Base-by-base conservation (phyloP, 2,888 invertebrate genomes). In the Clitarchus hookeri region DNA sequence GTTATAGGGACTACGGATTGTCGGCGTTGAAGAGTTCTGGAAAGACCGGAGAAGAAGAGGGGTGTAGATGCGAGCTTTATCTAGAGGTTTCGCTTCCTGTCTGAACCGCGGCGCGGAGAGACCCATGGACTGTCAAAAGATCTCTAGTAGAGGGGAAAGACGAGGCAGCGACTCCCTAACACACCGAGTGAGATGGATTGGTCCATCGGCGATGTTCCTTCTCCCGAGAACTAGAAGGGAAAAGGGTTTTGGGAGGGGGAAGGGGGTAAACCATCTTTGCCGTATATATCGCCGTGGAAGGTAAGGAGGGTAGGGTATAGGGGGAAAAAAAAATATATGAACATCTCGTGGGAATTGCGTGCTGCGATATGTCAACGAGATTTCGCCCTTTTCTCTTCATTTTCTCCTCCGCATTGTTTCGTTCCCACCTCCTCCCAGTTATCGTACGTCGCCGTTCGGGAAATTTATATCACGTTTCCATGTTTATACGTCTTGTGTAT, bases 361-460 rank as follows among this genome's bases (percentile, higher is more conserved):
- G 82, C 82, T 44, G 27, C 82, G 82, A 82, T 82, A 82, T 82
- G 82, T 82, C 82, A 82, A 44, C 36, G 44, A 82, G 82, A 82
- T 82, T 82, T 82, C 82, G 36, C 44, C 36, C 82, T 82, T 65
- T 65, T 65, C 65, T 65, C 65, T 65, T 65, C 65, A 65, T 65
- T 65, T 65, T 65, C 65, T 65, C 65, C 65, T 65, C 65, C 12
- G 12, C 65, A 65, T 65, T 65, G 65, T 65, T 65, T 65, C n/a
- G 65, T 65, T 65, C 3, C 65, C 23, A 65, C 65, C 65, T 11
- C n/a, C 65, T n/a, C 16, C 65, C 65, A 65, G 65, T 65, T 65
- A 65, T 65, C 65, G 65, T n/a, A 65, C 65, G 65, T 65, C 65
- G 8, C 65, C 16, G 19, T 65, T 65, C 65, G n/a, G 23, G 65